Base-by-base conservation (phyloP, 2,113 vertebrate species). In the Cyanoramphus novaezelandiae region DNA sequence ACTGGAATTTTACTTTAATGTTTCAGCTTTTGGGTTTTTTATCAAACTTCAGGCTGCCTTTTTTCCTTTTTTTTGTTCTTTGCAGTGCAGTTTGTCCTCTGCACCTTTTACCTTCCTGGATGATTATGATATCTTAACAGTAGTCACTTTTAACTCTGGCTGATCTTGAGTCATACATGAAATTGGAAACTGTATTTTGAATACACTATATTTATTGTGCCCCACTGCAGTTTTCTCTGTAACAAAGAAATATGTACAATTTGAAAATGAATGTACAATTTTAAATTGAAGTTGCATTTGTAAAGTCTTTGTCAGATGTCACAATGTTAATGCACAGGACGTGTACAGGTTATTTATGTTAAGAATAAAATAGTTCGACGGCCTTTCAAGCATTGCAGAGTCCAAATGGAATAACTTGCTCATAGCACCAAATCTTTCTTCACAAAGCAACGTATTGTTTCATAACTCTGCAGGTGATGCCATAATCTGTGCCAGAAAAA, bases 1-100 rank as follows among this genome's bases (percentile, higher is more conserved):
- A 98, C 97, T 98, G 95, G 97, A 98, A 97, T 98, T 96, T 96
- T 97, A 97, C 92, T 98, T 97, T 93, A 87, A 46, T 94, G 95
- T 97, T 98, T 98, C 97, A 97, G 93, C 93, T 95, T 95, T 96
- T 74, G 72, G 72, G 0, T 91, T 97, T 96, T 96, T 97, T 95
- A 67, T 78, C 68, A 81, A 78, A 78, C 77, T 93, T 62, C 29
- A 17, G n/a, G 60, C 55, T 70, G 60, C 76, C 33, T 60, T 68
- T 82, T 70, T 83, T 92, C 80, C 96, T 80, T 23, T 75, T 86
- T 37, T 81, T 81, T 49, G 43, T 35, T 17, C 25, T 77, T 86
- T 92, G 24, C 18, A 69, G 87, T 91, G 57, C 90, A 93, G 79
- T 94, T 97, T 96, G n/a, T 94, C 91, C 71, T 86, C 95, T 96